Evolutionary conservation across 2,113 vertebrate genomes (phyloP).

Genomic region (Cromileptes altivelis): DNA sequence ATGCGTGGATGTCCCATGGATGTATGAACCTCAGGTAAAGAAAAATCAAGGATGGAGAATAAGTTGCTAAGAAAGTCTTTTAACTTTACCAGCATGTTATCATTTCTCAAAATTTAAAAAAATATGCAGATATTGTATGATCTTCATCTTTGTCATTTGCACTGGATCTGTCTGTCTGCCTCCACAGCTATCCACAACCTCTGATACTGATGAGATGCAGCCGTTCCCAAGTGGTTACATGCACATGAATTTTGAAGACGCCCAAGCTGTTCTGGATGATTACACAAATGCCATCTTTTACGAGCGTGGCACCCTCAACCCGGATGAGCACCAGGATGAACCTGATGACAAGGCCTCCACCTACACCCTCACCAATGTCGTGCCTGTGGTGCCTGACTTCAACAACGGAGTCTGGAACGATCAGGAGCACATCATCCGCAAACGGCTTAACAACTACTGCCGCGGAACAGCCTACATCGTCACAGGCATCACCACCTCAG

Average conservation of each 20-base stretch:
- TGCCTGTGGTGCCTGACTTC: conserved; percentile 77
- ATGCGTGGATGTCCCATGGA: conserved; percentile 80
- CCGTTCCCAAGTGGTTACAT: conserved; percentile 65
- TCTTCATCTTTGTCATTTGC: background rate
- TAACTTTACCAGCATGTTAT: background rate
- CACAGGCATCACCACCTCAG: conserved; percentile 75
- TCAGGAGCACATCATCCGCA: conserved; percentile 78
- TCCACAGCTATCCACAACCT: conserved; percentile 69
- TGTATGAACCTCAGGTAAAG: conserved; percentile 84
- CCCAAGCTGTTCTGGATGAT: conserved; percentile 80
- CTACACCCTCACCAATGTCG: conserved; percentile 83
- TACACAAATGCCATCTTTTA: conserved; percentile 76
- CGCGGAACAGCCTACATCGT: conserved; percentile 72
- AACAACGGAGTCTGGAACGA: conserved; percentile 74
- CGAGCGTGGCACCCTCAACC: conserved; percentile 78
- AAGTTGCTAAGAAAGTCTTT: background rate
- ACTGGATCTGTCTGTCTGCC: conserved; percentile 5
- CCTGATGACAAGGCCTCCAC: conserved; percentile 81
- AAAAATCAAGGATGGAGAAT: background rate
- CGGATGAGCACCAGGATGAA: conserved; percentile 78
- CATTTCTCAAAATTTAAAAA: background rate
- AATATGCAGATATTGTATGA: background rate
- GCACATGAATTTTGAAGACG: conserved; percentile 79
- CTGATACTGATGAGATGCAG: conserved; percentile 79
- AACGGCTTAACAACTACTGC: conserved; percentile 83